phyloP scores from a whole-genome alignment of 2,888 invertebrate genomes.

The Xanthia togata region DNA sequence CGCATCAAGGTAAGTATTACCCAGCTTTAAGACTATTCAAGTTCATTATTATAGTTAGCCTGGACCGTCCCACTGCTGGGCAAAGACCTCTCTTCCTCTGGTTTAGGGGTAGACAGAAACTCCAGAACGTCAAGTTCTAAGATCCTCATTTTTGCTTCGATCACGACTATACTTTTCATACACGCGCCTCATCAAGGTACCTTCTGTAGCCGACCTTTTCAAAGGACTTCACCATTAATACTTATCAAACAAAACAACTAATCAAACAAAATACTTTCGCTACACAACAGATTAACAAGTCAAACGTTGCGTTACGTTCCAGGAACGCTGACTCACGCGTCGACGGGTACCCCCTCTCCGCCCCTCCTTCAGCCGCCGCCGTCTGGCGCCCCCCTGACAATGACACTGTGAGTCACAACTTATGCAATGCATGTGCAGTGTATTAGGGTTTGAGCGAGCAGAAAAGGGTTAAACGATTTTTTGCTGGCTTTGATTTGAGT shows the following conservation, averaged over 20 bases:
- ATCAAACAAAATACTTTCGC: constrained; percentile 32
- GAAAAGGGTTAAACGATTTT: constrained; percentile 4
- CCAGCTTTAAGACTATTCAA: neutral
- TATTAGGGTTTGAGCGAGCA: constrained; percentile 12
- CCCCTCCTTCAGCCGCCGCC: constrained; percentile 45
- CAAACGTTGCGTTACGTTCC: constrained; percentile 68
- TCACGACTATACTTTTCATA: neutral
- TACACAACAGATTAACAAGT: constrained; percentile 67
- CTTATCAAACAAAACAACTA: constrained; percentile 21
- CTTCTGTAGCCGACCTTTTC: neutral
- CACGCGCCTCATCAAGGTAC: neutral
- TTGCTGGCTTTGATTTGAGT: neutral
- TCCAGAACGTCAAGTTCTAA: too few relatives aligned
- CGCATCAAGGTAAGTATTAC: neutral
- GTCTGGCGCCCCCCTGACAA: constrained; percentile 69
- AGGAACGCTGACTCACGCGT: constrained; percentile 73
- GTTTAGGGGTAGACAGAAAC: neutral
- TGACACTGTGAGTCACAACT: constrained; percentile 65
- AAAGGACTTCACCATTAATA: neutral
- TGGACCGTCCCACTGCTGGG: too few relatives aligned
- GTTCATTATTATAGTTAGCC: too few relatives aligned
- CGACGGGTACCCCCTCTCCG: constrained; percentile 65
- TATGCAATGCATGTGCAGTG: constrained; percentile 54
- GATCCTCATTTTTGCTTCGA: neutral
- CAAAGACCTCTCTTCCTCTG: neutral